Percentiles rank a stretch among this genome's conserved stretches.
These are phyloP conservation scores for Procavia capensis DNA, from an alignment of 2,113 vertebrate species.

Conservation along the genomic window DNA sequence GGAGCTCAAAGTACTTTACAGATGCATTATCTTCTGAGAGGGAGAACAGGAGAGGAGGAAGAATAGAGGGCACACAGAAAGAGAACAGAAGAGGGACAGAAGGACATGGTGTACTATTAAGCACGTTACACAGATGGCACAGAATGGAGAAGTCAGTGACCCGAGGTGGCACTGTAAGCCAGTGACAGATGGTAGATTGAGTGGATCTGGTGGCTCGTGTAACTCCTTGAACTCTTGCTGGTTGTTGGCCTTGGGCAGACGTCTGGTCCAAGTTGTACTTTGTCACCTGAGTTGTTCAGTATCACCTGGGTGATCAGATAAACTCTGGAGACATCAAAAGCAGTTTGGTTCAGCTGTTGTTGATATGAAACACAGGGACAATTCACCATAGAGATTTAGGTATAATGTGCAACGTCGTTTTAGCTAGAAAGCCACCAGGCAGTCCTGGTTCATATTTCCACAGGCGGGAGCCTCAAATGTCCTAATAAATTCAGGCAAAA, in stretches of 20 bases:
- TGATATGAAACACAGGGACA: background rate
- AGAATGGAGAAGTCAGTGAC: background rate
- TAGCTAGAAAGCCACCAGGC: background rate
- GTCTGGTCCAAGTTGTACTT: background rate
- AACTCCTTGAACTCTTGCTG: conserved; percentile 1
- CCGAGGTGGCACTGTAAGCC: background rate
- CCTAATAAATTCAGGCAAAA: background rate
- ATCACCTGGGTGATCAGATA: background rate
- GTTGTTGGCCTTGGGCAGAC: conserved; percentile 16
- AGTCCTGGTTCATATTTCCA: too few species aligned
- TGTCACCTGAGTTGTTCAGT: background rate
- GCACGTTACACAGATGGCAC: conserved; percentile 54
- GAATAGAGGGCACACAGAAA: background rate
- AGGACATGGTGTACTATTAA: background rate
- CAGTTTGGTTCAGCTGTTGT: background rate
- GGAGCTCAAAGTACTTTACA: conserved; percentile 76
- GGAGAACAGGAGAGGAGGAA: background rate
- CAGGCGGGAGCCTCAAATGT: background rate
- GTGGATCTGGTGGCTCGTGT: background rate
- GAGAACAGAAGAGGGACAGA: background rate
- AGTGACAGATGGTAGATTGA: conserved; percentile 50
- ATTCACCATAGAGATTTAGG: background rate
- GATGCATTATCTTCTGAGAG: conserved; percentile 57
- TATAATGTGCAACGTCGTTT: background rate
- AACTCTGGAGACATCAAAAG: background rate